These are phyloP conservation scores for Anoplophora glabripennis DNA, from an alignment of 1,140 invertebrate genomes.

Conservation along the genomic window DNA sequence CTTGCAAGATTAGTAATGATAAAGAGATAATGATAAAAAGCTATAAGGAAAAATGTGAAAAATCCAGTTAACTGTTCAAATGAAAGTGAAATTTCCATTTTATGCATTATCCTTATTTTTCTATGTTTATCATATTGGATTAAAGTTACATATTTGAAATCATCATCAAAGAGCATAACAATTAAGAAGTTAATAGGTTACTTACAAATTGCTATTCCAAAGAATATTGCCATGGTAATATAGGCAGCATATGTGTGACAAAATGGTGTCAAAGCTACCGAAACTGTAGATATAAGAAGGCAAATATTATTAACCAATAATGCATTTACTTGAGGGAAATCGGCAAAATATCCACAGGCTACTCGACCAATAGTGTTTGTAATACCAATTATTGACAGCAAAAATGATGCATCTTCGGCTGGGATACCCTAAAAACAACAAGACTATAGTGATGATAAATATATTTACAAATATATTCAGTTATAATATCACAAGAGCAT, in stretches of 20 bases:
- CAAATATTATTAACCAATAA: conserved; percentile 93
- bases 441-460: too few relatives aligned
- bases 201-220: conserved; percentile 95
- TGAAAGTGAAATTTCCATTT: too few relatives aligned
- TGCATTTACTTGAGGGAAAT: conserved; percentile 85
- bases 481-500: too few relatives aligned
- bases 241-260: conserved; percentile 75
- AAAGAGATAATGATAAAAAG: too few relatives aligned
- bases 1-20: too few relatives aligned
- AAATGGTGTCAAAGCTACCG: conserved; percentile 81
- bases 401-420: conserved; percentile 72
- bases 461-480: too few relatives aligned
- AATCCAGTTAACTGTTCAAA: too few relatives aligned
- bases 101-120: too few relatives aligned
- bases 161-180: too few relatives aligned
- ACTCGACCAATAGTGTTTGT: conserved; percentile 91
- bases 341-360: conserved; percentile 79
- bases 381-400: conserved; percentile 93
- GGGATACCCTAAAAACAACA: conserved; percentile 67
- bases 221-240: conserved; percentile 82
- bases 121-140: too few relatives aligned
- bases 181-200: conserved; percentile 48
- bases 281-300: conserved; percentile 82
- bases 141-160: too few relatives aligned
- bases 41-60: too few relatives aligned